Conservation (phyloP, 2,797 vertebrate species). For the Oreortyx pictus region DNA sequence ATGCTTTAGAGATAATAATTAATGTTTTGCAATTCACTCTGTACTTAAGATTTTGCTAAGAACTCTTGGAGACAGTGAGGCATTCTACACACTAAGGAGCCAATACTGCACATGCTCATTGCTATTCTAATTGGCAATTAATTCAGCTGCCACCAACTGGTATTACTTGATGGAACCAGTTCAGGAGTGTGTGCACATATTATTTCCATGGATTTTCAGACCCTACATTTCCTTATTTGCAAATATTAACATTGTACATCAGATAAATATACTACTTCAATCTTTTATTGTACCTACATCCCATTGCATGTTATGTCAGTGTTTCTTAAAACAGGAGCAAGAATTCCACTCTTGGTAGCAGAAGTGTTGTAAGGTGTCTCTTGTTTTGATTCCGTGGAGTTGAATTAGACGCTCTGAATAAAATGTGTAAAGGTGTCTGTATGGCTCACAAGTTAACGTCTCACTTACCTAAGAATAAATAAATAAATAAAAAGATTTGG, state of each 20-base stretch:
- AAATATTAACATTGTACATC: background rate
- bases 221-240: background rate
- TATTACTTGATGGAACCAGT: background rate
- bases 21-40: background rate
- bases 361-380: background rate
- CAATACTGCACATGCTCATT: background rate
- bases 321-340: background rate
- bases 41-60: background rate
- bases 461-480: background rate
- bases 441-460: background rate
- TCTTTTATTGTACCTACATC: background rate
- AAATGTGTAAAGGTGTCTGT: background rate
- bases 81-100: background rate
- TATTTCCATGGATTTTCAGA: background rate
- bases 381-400: background rate
- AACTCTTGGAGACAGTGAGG: background rate
- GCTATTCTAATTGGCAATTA: background rate
- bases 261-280: background rate
- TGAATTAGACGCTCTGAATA: background rate
- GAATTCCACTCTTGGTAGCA: background rate
- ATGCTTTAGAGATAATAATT: background rate
- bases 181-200: background rate
- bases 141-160: fast-evolving
- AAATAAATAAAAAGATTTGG: background rate
- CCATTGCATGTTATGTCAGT: background rate